Conservation (phyloP, 2,113 vertebrate genomes). For the Romanogobio albipinnatus region DNA sequence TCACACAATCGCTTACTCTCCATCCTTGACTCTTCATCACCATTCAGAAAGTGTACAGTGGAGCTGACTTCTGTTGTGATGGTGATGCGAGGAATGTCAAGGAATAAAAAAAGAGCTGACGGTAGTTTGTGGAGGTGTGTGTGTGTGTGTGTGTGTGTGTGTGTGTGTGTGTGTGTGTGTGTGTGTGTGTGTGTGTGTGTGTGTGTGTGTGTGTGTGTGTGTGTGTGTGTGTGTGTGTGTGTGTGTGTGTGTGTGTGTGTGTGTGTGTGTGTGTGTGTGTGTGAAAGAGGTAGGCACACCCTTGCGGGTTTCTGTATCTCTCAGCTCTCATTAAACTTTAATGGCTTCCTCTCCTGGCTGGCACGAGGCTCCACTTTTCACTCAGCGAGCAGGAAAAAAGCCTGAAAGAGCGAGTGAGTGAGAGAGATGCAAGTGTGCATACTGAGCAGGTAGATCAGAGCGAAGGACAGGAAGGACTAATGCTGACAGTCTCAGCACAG, state of each 20-base stretch:
- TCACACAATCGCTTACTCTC: neutral
- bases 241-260: constrained; percentile 1
- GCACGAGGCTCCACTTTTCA: constrained; percentile 72
- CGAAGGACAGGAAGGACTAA: constrained; percentile 33
- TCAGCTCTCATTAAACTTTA: constrained; percentile 85
- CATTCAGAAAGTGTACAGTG: constrained; percentile 29
- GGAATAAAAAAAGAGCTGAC: constrained; percentile 36
- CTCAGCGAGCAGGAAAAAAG: constrained; percentile 67
- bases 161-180: constrained; percentile 51
- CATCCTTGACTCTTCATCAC: constrained; percentile 1
- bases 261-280: constrained; percentile 43
- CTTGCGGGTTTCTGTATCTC: constrained; percentile 86
- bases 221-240: neutral
- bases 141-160: constrained; percentile 16
- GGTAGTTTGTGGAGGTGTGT: constrained; percentile 26
- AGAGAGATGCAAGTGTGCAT: constrained; percentile 31
- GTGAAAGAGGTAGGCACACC: constrained; percentile 75
- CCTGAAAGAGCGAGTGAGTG: constrained; percentile 43
- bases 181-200: constrained; percentile 49
- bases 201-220: constrained; percentile 37
- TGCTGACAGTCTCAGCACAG: constrained; percentile 30
- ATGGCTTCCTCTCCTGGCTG: constrained; percentile 79
- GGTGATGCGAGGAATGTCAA: constrained; percentile 34
- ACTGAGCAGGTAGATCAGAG: constrained; percentile 39
- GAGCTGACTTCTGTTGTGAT: constrained; percentile 11